Conservation (phyloP, 2,797 vertebrate species). For the Peromyscus eremicus region DNA sequence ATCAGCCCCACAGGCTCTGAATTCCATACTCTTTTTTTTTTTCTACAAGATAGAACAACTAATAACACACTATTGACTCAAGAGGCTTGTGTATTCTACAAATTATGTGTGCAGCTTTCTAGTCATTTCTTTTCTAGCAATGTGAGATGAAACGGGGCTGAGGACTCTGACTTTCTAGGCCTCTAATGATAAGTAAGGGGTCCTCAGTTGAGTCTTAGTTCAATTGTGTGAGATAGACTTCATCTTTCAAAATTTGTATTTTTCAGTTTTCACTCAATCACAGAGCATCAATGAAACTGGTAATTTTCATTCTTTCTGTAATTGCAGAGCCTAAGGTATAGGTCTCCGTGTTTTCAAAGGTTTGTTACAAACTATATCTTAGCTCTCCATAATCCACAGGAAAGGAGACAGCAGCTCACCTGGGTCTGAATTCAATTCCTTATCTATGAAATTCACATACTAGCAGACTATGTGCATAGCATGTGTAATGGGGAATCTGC, state of each 20-base stretch:
- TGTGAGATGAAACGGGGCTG: neutral
- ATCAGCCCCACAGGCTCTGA: neutral
- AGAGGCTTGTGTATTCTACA: neutral
- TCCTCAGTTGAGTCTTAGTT: neutral
- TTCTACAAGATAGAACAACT: neutral
- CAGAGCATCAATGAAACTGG: neutral
- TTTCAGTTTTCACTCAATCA: conserved; percentile 19
- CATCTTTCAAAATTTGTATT: neutral
- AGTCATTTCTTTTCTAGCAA: neutral
- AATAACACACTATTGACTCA: neutral
- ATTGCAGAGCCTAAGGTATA: neutral
- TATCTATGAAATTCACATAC: neutral
- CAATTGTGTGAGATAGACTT: neutral
- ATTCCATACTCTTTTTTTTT: neutral
- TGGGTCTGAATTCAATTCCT: neutral
- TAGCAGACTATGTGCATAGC: neutral
- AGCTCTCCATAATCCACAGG: neutral
- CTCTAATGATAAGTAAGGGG: neutral
- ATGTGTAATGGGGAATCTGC: neutral
- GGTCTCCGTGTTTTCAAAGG: neutral
- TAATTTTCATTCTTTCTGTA: neutral
- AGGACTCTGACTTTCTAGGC: neutral
- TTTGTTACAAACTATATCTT: neutral
- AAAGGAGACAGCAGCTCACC: neutral
- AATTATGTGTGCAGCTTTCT: neutral